Base-by-base conservation (phyloP, 2,888 invertebrate species). In the Philonicus albiceps region DNA sequence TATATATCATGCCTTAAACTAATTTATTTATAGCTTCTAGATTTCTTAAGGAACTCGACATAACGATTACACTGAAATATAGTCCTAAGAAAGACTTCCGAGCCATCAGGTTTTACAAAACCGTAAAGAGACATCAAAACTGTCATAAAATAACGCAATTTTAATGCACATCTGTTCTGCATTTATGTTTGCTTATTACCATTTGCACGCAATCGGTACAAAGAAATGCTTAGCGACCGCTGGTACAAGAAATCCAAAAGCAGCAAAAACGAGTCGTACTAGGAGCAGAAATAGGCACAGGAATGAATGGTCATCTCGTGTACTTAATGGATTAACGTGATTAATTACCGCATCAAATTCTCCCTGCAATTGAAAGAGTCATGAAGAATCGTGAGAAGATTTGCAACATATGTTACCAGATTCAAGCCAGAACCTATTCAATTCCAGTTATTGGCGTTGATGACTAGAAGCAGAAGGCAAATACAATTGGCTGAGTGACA, bases 301-400 rank as follows among this genome's bases (percentile, higher is more conserved):
- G 64, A 78, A 78, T 49, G 49, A 43, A 53, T 43, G 43, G 27
- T 43, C 49, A 78, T 49, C 78, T 78, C 49, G 78, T 78, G 30
- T 43, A 27, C 78, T 78, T 78, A 78, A 78, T 78, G 78, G 78
- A 78, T 78, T 78, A 78, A 78, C 49, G 49, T 78, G 78, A 78
- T 43, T 78, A 78, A 78, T 78, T 78, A 49, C 78, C 78, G 43
- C 49, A 78, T 27, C 78, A 43, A 78, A 78, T 64, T 22, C 64
- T 19, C 55, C 0, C 22, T 64, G 64, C 22, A 64, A 27, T 64
- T 13, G 64, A 64, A 64, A 64, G 64, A 49, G 27, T 49, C 78
- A 27, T 31, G 78, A 49, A 78, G 78, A 78, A 78, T 78, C 78
- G 78, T 78, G 78, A 78, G 49, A 78, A 78, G 78, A 78, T 78